phyloP scores from a whole-genome alignment of 1,140 invertebrate species.

The Holcopasites calliopsidis region DNA sequence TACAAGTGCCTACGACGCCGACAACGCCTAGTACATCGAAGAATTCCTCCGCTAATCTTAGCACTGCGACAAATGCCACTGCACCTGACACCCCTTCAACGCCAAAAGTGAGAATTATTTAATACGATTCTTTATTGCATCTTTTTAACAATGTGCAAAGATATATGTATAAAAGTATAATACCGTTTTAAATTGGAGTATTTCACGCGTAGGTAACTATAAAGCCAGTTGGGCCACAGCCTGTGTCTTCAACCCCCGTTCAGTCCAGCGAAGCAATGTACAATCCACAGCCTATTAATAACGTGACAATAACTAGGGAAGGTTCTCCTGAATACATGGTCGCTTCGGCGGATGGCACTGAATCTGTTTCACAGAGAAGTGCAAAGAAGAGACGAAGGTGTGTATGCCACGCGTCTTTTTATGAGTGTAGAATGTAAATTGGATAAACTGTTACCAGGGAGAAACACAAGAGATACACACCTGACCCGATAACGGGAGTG shows the following conservation, averaged over 20 bases:
- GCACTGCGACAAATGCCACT: constrained; percentile 55
- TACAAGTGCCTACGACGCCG: constrained; percentile 69
- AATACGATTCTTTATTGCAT: not conserved
- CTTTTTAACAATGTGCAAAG: not conserved
- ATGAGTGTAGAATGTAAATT: not conserved
- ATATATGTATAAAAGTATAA: too few relatives aligned
- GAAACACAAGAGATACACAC: constrained; percentile 78
- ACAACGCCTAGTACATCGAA: constrained; percentile 68
- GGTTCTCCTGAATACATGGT: constrained; percentile 78
- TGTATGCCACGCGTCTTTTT: constrained; percentile 1
- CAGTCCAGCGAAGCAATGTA: constrained; percentile 61
- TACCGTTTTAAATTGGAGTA: constrained; percentile 3
- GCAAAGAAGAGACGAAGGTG: constrained; percentile 76
- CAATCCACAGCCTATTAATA: constrained; percentile 67
- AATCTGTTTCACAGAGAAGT: constrained; percentile 72
- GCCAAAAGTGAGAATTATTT: constrained; percentile 68
- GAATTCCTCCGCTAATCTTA: constrained; percentile 48
- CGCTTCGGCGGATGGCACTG: constrained; percentile 72
- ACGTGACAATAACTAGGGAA: constrained; percentile 68
- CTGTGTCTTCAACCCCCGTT: constrained; percentile 61
- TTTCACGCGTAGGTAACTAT: constrained; percentile 71
- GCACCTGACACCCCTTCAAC: constrained; percentile 63
- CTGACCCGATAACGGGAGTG: constrained; percentile 76
- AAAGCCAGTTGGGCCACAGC: constrained; percentile 73
- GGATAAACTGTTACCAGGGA: constrained; percentile 63